Evolutionary conservation across 1,140 invertebrate species (phyloP), one percentile per base, ranked within the genome.

Genomic region (Brachionus asplanchnoidis): DNA sequence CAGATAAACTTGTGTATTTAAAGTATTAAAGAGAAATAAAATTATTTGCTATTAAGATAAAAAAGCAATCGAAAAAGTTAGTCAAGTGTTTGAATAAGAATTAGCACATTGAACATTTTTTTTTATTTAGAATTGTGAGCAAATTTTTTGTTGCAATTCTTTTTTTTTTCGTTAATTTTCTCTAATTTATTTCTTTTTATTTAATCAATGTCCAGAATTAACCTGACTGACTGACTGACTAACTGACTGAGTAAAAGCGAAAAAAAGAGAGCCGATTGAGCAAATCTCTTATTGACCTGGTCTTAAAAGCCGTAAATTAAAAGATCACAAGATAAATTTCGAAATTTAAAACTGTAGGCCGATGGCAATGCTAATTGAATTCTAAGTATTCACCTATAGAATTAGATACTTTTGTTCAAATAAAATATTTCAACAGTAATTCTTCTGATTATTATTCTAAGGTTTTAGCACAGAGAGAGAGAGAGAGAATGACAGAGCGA

Each of bases 31-130:
- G 23, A 8, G 20, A 60, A 68, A 32, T 36, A 20, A 73, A 36
- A 17, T 73, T 73, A 73, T 73, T 73, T 73, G 36, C 68, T 1
- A 42, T 73, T 42, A 17, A 44, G 68, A 73, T 73, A 73, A 40
- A 40, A 42, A 20, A 44, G 36, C 68, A 73, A 42, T 40, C 17
- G 36, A 73, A 73, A 36, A 73, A 42, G 40, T 20, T 42, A 12
- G 32, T 73, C 68, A 42, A 73, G 68, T 73, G 68, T 73, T 73
- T 73, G 40, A 17, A 73, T 73, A 73, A 42, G 68, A 73, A 40
- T 73, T 73, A 40, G 9, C 32, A 73, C n/a, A 40, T 42, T 20
- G 32, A 68, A 68, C 66, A 14, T 12, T 36, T n/a, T 2, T 26
- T 40, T 68, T n/a, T 3, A 12, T 7, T n/a, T 66, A 11, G 3